Evolutionary conservation across 2,797 vertebrate species (phyloP).

Genomic region (Tragelaphus eurycerus): DNA sequence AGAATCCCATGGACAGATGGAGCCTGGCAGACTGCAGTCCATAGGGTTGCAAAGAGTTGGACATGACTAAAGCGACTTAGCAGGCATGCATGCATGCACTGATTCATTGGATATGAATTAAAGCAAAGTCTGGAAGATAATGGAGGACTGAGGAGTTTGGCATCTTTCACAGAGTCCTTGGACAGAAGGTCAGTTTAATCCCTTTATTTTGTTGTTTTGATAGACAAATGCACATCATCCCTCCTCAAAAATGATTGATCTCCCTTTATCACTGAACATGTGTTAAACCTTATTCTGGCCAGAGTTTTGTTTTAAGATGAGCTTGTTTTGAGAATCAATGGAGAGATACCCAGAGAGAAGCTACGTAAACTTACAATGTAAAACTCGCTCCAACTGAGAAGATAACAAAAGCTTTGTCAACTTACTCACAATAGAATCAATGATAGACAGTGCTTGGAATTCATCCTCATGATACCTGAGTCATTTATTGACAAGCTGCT

Average conservation of each 20-base stretch:
- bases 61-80: background rate
- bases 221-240: background rate
- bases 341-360: conserved; percentile 27
- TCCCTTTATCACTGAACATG: background rate
- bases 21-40: background rate
- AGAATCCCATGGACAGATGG: background rate
- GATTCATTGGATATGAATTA: background rate
- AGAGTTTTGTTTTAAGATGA: conserved; percentile 25
- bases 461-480: background rate
- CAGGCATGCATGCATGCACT: background rate
- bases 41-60: background rate
- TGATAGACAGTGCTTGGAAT: background rate
- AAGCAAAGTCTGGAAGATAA: background rate
- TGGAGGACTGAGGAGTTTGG: background rate
- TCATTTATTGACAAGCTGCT: background rate
- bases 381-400: background rate
- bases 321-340: conserved; percentile 16
- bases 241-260: background rate
- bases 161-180: background rate
- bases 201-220: background rate
- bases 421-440: background rate
- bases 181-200: background rate
- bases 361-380: background rate
- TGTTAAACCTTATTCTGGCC: background rate
- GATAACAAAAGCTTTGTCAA: conserved; percentile 39